phyloP scores from a whole-genome alignment of 2,888 invertebrate species.

The Tipula confusa region DNA sequence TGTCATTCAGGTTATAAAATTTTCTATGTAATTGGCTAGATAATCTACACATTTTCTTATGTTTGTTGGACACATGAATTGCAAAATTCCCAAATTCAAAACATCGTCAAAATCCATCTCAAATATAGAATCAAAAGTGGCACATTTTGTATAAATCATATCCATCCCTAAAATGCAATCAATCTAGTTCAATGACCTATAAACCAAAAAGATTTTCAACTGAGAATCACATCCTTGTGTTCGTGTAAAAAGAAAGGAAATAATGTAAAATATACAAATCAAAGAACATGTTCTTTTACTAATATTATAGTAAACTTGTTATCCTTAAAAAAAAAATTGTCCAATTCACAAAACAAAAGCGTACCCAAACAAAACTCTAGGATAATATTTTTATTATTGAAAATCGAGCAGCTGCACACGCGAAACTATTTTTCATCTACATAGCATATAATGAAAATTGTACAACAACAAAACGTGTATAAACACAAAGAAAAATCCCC shows the following conservation, averaged over 20 bases:
- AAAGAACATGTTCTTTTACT: not conserved
- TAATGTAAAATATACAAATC: not conserved
- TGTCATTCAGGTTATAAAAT: too few relatives aligned
- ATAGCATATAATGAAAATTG: not conserved
- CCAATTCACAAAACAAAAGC: not conserved
- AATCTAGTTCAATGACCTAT: not conserved
- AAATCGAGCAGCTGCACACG: not conserved
- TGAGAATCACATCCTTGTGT: not conserved
- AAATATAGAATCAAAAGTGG: not conserved
- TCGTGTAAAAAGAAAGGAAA: not conserved
- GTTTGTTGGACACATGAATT: too few relatives aligned
- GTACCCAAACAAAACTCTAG: not conserved
- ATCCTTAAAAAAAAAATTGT: not conserved
- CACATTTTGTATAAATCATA: not conserved
- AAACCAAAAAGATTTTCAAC: not conserved
- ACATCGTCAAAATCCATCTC: not conserved
- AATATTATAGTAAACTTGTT: not conserved
- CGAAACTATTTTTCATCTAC: not conserved
- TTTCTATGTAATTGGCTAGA: too few relatives aligned
- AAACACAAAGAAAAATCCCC: conserved; percentile 14
- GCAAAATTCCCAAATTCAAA: too few relatives aligned
- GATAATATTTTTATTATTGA: not conserved
- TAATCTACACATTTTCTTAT: too few relatives aligned
- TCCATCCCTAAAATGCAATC: not conserved
- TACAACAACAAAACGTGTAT: not conserved